Conservation (phyloP, 2,113 vertebrate species). For the Chloebia gouldiae region DNA sequence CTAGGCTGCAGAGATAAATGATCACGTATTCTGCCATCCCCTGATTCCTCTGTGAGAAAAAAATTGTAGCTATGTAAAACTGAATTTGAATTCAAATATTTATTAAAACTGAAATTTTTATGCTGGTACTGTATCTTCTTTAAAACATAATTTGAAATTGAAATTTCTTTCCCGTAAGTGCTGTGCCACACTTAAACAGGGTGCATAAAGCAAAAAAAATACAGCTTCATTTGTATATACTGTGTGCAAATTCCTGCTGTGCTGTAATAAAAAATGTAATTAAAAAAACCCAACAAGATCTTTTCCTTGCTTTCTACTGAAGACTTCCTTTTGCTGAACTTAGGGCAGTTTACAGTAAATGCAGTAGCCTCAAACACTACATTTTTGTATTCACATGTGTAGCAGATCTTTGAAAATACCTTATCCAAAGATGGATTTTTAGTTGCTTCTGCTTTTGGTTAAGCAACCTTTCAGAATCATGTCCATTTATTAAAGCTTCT, state of each 20-base stretch:
- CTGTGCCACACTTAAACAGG: neutral
- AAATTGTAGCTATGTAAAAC: neutral
- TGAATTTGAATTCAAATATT: neutral
- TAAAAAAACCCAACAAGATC: accelerated
- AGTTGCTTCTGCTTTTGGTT: neutral
- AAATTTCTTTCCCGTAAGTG: neutral
- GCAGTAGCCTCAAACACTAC: neutral
- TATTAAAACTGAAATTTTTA: neutral
- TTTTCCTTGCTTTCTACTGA: neutral
- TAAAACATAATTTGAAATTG: neutral
- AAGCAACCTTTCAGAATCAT: neutral
- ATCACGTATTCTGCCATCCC: neutral
- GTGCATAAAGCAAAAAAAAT: neutral
- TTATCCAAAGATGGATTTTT: neutral
- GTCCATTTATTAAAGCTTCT: neutral
- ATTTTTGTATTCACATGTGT: neutral
- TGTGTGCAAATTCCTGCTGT: neutral
- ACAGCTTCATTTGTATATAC: neutral
- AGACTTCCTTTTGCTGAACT: neutral
- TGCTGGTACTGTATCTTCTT: neutral
- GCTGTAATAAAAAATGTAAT: neutral
- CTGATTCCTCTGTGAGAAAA: neutral
- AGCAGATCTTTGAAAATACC: neutral
- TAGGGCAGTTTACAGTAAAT: neutral
- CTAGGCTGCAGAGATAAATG: neutral